Percentiles rank a stretch among this genome's conserved stretches.
These are phyloP conservation scores for Colossoma macropomum DNA, from an alignment of 2,113 vertebrate genomes.

Conservation along the genomic window DNA sequence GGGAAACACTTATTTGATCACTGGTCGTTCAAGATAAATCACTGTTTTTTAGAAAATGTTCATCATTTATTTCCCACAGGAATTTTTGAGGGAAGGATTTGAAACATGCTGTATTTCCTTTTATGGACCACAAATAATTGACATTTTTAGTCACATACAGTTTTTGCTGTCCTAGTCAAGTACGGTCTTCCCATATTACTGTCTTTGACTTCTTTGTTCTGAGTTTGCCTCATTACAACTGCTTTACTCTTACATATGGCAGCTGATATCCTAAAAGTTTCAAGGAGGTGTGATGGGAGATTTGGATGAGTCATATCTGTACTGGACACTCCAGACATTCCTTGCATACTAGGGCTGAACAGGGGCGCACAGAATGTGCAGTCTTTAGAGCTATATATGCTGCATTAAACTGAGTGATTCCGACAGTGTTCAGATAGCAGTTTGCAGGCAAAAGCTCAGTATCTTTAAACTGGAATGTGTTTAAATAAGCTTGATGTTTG, in stretches of 20 bases:
- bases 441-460: not conserved
- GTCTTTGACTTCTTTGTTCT: not conserved
- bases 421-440: not conserved
- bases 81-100: not conserved
- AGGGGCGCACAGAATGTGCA: slow-evolving; percentile 13
- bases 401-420: not conserved
- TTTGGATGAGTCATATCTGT: slow-evolving; percentile 45
- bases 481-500: not conserved
- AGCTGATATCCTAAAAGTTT: slow-evolving; percentile 5
- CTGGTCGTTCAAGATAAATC: no score
- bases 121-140: not conserved
- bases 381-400: slow-evolving; percentile 11
- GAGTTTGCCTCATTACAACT: not conserved
- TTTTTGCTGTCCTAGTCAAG: not conserved
- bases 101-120: not conserved
- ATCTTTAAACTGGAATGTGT: not conserved
- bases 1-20: no score
- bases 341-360: slow-evolving; percentile 40
- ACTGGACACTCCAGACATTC: slow-evolving; percentile 52
- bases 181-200: not conserved
- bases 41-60: no score
- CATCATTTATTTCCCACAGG: no score
- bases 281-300: slow-evolving; percentile 15
- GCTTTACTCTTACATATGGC: not conserved
- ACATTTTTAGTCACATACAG: not conserved